Evolutionary conservation across 2,888 invertebrate genomes (phyloP).

Genomic region (Heterodera filipjevi): DNA sequence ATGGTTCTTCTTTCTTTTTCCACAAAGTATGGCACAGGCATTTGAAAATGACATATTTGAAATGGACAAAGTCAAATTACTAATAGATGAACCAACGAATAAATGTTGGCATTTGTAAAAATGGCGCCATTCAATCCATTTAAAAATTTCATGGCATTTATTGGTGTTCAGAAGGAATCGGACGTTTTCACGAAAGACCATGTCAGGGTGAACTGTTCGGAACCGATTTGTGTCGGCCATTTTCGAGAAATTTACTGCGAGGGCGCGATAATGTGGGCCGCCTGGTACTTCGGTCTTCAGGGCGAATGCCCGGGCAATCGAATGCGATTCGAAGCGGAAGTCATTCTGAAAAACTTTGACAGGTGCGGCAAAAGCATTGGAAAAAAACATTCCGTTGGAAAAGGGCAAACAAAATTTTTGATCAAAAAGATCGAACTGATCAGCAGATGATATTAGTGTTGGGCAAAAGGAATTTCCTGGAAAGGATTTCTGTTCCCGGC

Average conservation of each 20-base stretch:
- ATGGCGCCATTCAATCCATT: background rate
- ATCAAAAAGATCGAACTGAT: too few relatives aligned
- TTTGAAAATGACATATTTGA: background rate
- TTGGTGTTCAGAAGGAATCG: background rate
- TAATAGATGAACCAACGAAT: too few relatives aligned
- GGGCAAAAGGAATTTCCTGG: too few relatives aligned
- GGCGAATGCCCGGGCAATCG: slow-evolving; percentile 52
- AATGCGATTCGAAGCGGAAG: slow-evolving; percentile 38
- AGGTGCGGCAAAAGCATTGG: slow-evolving; percentile 6
- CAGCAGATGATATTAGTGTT: too few relatives aligned
- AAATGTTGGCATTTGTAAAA: background rate
- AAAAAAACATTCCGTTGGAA: background rate
- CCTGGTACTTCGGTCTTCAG: slow-evolving; percentile 41
- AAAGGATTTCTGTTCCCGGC: too few relatives aligned
- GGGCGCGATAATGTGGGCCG: slow-evolving; percentile 29
- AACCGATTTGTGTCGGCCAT: slow-evolving; percentile 47
- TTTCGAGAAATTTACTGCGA: slow-evolving; percentile 49
- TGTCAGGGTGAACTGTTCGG: slow-evolving; percentile 42
- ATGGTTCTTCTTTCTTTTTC: background rate
- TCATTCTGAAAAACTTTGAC: slow-evolving; percentile 42
- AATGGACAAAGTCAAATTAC: too few relatives aligned
- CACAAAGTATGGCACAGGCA: background rate
- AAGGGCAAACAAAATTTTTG: background rate
- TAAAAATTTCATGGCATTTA: too few relatives aligned
- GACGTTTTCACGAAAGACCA: background rate